Percentiles rank a stretch among this genome's conserved stretches.
Evolutionary conservation across 2,113 vertebrate species (phyloP).

Genomic region (Lagopus muta): DNA sequence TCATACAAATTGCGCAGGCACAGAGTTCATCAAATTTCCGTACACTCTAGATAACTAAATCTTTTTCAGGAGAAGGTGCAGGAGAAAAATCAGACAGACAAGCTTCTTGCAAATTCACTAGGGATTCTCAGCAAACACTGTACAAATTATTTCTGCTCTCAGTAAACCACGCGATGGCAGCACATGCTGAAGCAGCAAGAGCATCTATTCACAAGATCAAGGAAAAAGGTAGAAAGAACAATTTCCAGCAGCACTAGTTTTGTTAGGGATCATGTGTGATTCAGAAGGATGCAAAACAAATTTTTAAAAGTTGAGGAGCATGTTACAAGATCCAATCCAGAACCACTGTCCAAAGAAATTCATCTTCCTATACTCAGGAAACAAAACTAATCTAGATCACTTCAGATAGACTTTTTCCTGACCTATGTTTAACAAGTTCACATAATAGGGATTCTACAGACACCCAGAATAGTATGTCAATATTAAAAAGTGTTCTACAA

Average conservation of each 20-base stretch:
- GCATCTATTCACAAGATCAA: accelerated
- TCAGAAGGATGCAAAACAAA: not conserved
- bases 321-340: not conserved
- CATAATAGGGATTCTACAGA: not conserved
- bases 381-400: not conserved
- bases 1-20: not conserved
- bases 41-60: not conserved
- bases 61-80: not conserved
- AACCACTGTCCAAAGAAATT: not conserved
- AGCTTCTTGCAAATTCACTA: not conserved
- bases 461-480: not conserved
- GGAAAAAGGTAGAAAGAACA: not conserved
- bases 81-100: not conserved
- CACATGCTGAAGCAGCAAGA: not conserved
- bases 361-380: not conserved
- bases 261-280: not conserved
- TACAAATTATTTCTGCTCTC: not conserved
- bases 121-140: not conserved
- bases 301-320: accelerated
- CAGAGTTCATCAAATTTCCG: not conserved
- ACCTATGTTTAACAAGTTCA: not conserved
- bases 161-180: not conserved
- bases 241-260: not conserved
- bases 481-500: not conserved
- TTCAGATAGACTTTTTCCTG: not conserved